phyloP scores from a whole-genome alignment of 2,113 vertebrate genomes.

The Oxygymnocypris stewartii region DNA sequence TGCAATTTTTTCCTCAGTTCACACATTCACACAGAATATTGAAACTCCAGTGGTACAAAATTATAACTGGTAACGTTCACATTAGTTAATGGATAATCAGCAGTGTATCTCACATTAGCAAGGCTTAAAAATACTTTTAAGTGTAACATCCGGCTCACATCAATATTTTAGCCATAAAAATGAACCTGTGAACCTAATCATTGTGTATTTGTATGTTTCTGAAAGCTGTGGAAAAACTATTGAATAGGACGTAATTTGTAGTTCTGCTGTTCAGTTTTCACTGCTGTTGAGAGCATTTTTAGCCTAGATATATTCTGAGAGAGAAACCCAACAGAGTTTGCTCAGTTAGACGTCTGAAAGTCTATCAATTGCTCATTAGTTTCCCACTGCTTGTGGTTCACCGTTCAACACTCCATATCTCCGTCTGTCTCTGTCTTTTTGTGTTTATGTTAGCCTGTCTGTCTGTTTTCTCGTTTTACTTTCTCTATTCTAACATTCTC shows the following conservation, averaged over 20 bases:
- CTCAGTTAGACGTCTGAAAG: slow-evolving; percentile 46
- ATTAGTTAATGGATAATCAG: neutral
- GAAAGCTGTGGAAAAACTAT: neutral
- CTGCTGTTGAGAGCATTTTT: slow-evolving; percentile 7
- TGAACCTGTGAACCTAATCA: neutral
- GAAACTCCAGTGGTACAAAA: neutral
- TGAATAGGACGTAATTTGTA: neutral
- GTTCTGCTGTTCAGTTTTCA: slow-evolving; percentile 12
- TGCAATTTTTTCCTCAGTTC: too few relatives aligned
- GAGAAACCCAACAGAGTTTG: slow-evolving; percentile 33
- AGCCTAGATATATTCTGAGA: slow-evolving; percentile 18
- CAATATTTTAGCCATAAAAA: slow-evolving; percentile 2
- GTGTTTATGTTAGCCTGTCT: neutral
- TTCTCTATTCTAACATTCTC: neutral
- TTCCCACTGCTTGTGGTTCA: slow-evolving; percentile 31
- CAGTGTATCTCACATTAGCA: neutral
- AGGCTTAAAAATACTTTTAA: neutral
- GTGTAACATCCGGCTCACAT: neutral
- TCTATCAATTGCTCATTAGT: slow-evolving; percentile 48
- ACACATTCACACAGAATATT: too few relatives aligned
- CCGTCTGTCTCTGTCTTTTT: neutral
- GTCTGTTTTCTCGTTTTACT: neutral
- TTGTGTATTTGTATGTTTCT: neutral
- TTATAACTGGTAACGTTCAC: neutral
- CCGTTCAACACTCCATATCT: slow-evolving; percentile 2